These are phyloP conservation scores for Gastrophryne carolinensis DNA, from an alignment of 2,797 vertebrate genomes.

Conservation along the genomic window DNA sequence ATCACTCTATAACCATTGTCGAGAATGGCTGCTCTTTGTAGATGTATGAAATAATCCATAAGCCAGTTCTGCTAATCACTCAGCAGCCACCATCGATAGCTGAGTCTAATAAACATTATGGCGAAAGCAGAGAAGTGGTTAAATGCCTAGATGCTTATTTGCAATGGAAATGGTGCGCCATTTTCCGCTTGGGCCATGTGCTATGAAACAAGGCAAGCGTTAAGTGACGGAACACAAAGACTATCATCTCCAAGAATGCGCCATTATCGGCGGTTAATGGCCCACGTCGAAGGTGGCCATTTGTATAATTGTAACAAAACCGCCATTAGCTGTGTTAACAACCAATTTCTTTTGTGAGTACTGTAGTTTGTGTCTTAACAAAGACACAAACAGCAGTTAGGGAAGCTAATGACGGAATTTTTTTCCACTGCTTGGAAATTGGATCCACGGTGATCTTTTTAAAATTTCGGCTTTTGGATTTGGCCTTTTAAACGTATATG, in stretches of 20 bases:
- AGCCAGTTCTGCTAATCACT: background rate
- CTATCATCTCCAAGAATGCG: conserved; percentile 45
- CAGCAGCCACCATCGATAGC: background rate
- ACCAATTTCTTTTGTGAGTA: conserved; percentile 22
- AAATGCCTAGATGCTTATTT: background rate
- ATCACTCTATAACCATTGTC: background rate
- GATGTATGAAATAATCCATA: background rate
- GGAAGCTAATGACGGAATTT: conserved; percentile 25
- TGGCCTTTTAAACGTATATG: too few relatives aligned
- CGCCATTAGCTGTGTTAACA: conserved; percentile 41
- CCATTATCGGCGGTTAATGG: conserved; percentile 47
- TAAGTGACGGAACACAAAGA: conserved; percentile 28
- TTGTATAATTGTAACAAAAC: conserved; percentile 31
- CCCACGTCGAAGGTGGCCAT: conserved; percentile 35
- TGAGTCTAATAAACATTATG: background rate
- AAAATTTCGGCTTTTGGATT: too few relatives aligned
- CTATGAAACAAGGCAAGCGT: conserved; percentile 37
- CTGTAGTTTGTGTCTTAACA: too few relatives aligned
- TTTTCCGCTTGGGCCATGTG: conserved; percentile 6
- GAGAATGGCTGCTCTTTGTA: background rate
- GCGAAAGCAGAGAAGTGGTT: background rate
- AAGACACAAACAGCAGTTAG: conserved; percentile 36
- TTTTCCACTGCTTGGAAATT: too few relatives aligned
- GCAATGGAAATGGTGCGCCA: background rate
- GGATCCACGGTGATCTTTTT: too few relatives aligned